Evolutionary conservation across 2,888 invertebrate species (phyloP).

Genomic region (Heliconius ismenius): DNA sequence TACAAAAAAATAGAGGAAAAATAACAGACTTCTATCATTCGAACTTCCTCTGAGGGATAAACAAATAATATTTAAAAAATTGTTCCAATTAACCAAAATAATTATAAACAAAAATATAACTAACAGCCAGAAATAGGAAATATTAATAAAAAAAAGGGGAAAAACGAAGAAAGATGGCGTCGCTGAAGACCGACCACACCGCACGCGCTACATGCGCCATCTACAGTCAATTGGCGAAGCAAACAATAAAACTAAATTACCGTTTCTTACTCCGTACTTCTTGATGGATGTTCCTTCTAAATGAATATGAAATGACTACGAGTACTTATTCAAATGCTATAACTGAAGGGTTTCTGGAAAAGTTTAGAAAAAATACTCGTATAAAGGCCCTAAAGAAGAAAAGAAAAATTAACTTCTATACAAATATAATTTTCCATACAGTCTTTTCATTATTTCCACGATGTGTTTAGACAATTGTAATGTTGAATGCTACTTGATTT

Average conservation of each 20-base stretch:
- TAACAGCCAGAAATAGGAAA: constrained; percentile 47
- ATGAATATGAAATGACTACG: constrained; percentile 23
- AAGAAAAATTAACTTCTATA: too few relatives aligned
- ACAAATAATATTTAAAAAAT: not conserved
- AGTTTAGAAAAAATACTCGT: too few relatives aligned
- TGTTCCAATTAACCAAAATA: constrained; percentile 11
- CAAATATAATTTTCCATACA: not conserved
- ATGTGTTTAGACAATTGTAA: too few relatives aligned
- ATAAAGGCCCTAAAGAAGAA: too few relatives aligned
- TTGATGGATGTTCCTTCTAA: constrained; percentile 36
- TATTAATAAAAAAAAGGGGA: constrained; percentile 56
- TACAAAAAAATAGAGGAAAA: not conserved
- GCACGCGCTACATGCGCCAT: constrained; percentile 72
- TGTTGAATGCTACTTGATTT: too few relatives aligned
- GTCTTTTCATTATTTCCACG: too few relatives aligned
- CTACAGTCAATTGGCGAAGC: constrained; percentile 76
- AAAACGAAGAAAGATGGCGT: constrained; percentile 56
- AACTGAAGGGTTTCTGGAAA: not conserved
- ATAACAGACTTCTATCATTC: not conserved
- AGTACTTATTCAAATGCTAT: constrained; percentile 1
- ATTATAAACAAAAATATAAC: constrained; percentile 13
- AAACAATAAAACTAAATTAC: constrained; percentile 60
- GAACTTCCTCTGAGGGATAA: not conserved
- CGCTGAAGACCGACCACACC: constrained; percentile 74
- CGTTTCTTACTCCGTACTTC: constrained; percentile 32